Evolutionary conservation across 2,888 invertebrate species (phyloP), one percentile per base, ranked within the genome.

Genomic region (Hirtodrosophila trivittata): DNA sequence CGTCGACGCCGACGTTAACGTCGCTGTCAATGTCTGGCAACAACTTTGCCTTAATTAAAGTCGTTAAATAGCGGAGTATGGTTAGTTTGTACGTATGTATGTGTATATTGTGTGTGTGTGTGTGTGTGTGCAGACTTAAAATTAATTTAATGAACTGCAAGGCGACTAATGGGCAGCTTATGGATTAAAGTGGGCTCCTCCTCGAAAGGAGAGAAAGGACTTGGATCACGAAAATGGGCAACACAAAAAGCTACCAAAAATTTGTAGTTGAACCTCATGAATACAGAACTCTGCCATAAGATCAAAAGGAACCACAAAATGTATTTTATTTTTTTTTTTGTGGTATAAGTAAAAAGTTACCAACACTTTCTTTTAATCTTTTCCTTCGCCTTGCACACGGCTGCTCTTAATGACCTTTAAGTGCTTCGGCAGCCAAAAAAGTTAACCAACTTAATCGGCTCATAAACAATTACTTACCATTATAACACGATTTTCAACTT

Each of bases 401-500:
- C 65, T 67, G 70, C 46, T 38, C 33, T 70, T 70, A 70, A 70
- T 71, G 49, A 43, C 33, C 55, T 39, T 41, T 16, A 45, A 59
- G 39, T 43, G 65, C 18, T 56, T 47, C 38, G 65, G 47, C 54
- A 47, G 54, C 39, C 62, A 35, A 54, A 55, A 66, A 45, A 52
- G 62, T 43, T 64, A 49, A 54, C 35, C 52, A 52, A 42, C 60
- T 57, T 81, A 76, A 84, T 64, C 76, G 74, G 58, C 55, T 66
- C 78, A 81, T 74, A 76, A 81, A 72, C 82, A 81, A 81, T 81
- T 82, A 76, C 72, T 82, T 78, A 78, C 72, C 73, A 83, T 75
- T 75, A 70, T 67, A 75, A 75, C 72, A 72, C 82, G 76, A 78
- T 84, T 84, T 74, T 65, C 74, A 74, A 66, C 75, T 80, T 71